Conservation (phyloP, 2,797 vertebrate genomes). For the Rhinoraja longicauda region DNA sequence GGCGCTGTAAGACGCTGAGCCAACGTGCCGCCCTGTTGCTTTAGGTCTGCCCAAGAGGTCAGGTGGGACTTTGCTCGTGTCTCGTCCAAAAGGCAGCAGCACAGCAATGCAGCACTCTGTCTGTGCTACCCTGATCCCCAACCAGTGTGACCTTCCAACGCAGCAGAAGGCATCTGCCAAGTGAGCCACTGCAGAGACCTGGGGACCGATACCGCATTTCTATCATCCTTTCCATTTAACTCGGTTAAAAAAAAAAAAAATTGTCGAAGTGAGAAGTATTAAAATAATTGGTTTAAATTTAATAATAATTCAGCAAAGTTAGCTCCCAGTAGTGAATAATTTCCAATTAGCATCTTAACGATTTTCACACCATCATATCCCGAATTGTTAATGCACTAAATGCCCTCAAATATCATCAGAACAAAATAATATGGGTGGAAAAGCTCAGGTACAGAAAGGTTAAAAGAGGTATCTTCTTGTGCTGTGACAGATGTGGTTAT, state of each 20-base stretch:
- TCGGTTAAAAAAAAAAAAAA: not conserved
- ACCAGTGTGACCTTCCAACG: not conserved
- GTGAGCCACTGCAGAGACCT: too few species aligned
- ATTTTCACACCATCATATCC: not conserved
- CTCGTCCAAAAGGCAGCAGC: too few species aligned
- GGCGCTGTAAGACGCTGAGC: too few species aligned
- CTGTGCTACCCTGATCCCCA: too few species aligned
- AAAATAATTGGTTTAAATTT: not conserved
- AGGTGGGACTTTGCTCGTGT: too few species aligned
- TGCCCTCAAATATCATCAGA: not conserved
- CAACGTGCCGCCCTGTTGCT: too few species aligned
- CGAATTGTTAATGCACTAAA: not conserved
- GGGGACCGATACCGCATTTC: not conserved
- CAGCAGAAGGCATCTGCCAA: too few species aligned
- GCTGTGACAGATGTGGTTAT: not conserved
- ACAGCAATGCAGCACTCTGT: too few species aligned
- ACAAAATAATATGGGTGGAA: not conserved
- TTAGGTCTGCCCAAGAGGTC: too few species aligned
- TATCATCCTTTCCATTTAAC: not conserved
- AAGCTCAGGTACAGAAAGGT: not conserved
- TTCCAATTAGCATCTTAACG: too few species aligned
- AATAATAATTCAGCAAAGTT: not conserved
- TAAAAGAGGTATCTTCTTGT: constrained; percentile 1
- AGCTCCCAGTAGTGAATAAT: not conserved
- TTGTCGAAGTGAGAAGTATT: not conserved